phyloP scores from a whole-genome alignment of 2,797 vertebrate genomes.

The Bryconaethiops microstoma region DNA sequence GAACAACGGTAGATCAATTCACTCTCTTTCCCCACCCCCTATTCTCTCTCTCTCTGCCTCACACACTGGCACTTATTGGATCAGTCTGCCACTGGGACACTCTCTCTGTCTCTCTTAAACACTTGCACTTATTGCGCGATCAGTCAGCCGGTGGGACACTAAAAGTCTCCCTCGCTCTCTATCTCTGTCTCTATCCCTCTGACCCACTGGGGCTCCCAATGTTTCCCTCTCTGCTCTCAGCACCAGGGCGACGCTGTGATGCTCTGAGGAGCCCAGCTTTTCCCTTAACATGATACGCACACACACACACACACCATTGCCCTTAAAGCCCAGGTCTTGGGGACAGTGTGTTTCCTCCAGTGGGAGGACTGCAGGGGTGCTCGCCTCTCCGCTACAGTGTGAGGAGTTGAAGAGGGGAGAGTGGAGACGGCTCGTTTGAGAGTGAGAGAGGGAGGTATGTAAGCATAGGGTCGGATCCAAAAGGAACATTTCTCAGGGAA shows the following conservation, averaged over 20 bases:
- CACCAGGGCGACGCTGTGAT: slow-evolving; percentile 29
- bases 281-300: background rate
- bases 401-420: slow-evolving; percentile 75
- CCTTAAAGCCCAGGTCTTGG: background rate
- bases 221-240: slow-evolving; percentile 50
- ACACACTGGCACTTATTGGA: no score
- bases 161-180: background rate
- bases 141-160: slow-evolving; percentile 53
- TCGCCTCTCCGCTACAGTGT: slow-evolving; percentile 75
- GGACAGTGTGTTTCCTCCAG: slow-evolving; percentile 21
- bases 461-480: slow-evolving; percentile 82
- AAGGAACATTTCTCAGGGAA: slow-evolving; percentile 87
- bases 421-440: slow-evolving; percentile 73
- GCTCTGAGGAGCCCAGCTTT: slow-evolving; percentile 6
- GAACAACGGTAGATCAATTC: slow-evolving; percentile 83
- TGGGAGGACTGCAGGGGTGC: slow-evolving; percentile 43
- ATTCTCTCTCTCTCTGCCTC: slow-evolving; percentile 47
- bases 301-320: background rate
- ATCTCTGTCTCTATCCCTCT: background rate
- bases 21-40: slow-evolving; percentile 60
- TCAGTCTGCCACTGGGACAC: background rate
- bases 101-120: slow-evolving; percentile 38
- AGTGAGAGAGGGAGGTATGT: slow-evolving; percentile 80
- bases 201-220: slow-evolving; percentile 39
- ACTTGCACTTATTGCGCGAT: slow-evolving; percentile 73